These are phyloP conservation scores for Rhagonycha lutea DNA, from an alignment of 2,888 invertebrate genomes.

Conservation along the genomic window DNA sequence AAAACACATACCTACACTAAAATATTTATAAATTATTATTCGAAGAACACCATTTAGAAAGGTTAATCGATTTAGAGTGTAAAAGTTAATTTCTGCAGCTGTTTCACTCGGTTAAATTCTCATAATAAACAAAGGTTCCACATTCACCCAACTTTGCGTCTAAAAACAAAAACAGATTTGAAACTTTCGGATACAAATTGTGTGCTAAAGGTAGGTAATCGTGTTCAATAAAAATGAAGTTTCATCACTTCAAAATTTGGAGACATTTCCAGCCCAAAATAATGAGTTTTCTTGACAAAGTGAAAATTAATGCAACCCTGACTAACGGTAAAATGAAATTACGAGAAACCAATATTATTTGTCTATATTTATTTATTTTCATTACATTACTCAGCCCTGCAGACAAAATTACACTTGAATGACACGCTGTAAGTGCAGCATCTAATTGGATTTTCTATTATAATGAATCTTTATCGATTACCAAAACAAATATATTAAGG, in stretches of 20 bases:
- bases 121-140: not conserved
- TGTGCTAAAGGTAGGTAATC: not conserved
- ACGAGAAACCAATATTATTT: not conserved
- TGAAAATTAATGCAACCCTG: not conserved
- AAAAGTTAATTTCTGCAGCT: not conserved
- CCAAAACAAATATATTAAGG: not conserved
- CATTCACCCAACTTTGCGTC: not conserved
- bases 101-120: not conserved
- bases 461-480: not conserved
- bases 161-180: not conserved
- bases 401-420: not conserved
- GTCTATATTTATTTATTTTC: not conserved
- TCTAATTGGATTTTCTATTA: not conserved
- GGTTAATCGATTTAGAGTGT: not conserved
- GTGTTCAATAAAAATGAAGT: not conserved
- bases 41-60: not conserved
- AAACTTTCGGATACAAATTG: not conserved
- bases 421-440: not conserved
- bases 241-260: not conserved
- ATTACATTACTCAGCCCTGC: not conserved
- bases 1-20: too few relatives aligned
- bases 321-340: not conserved
- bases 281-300: not conserved
- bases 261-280: too few relatives aligned
- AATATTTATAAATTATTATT: not conserved